A percentile compares a stretch with the other conserved stretches of the same genome.
Evolutionary conservation across 30 jellyfish, hydroid and myxozoan species (phyloP).

Genomic region (Catostylus mosaicus): DNA sequence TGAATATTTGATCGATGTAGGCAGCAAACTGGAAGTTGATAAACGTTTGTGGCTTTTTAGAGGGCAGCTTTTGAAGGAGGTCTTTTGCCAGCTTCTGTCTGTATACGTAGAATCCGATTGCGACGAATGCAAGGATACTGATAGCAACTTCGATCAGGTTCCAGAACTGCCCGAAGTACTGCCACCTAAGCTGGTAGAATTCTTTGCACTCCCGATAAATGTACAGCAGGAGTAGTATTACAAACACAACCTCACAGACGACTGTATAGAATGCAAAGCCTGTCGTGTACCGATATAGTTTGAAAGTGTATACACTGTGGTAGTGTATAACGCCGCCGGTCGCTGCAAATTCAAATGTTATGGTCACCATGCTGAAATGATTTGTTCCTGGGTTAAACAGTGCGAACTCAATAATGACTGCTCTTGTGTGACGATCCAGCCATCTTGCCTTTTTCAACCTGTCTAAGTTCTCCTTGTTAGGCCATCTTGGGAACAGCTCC

Average conservation of each 20-base stretch:
- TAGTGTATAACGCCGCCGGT: slow-evolving; percentile 94
- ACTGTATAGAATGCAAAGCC: slow-evolving; percentile 80
- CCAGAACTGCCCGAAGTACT: slow-evolving; percentile 93
- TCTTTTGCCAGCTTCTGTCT: slow-evolving; percentile 85
- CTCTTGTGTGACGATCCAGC: slow-evolving; percentile 97
- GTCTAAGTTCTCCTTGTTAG: slow-evolving; percentile 57
- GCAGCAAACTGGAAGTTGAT: slow-evolving; percentile 98
- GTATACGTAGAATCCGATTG: slow-evolving; percentile 88
- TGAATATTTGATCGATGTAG: slow-evolving; percentile 86
- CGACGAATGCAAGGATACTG: slow-evolving; percentile 79
- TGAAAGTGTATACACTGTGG: slow-evolving; percentile 85
- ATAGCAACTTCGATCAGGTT: slow-evolving; percentile 80
- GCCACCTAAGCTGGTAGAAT: slow-evolving; percentile 46
- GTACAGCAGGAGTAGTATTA: slow-evolving; percentile 75
- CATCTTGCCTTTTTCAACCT: slow-evolving; percentile 66
- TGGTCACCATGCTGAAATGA: slow-evolving; percentile 82
- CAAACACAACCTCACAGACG: slow-evolving; percentile 84
- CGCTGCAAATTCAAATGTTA: slow-evolving; percentile 93
- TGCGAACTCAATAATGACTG: slow-evolving; percentile 86
- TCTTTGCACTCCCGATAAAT: slow-evolving; percentile 77
- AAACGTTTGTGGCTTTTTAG: slow-evolving; percentile 74
- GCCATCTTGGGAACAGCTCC: slow-evolving; percentile 93
- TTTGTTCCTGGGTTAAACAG: slow-evolving; percentile 88
- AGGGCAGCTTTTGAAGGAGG: slow-evolving; percentile 78
- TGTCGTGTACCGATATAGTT: slow-evolving; percentile 86